These are phyloP conservation scores for Lanius ludovicianus DNA, from an alignment of 2,113 vertebrate genomes.

Conservation along the genomic window DNA sequence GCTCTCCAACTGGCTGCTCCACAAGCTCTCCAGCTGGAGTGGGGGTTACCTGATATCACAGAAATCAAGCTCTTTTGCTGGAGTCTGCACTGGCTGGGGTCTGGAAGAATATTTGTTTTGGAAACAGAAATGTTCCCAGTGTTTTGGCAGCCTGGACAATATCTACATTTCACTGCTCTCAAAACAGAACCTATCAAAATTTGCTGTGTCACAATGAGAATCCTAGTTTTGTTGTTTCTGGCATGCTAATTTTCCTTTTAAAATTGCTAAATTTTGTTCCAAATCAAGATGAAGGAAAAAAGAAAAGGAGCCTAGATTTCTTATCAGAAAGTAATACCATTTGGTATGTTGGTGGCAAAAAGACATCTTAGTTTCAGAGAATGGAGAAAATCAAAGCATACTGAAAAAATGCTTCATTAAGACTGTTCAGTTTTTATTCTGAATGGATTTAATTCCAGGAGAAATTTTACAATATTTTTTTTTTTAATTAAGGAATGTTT, in stretches of 20 bases:
- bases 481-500: not conserved
- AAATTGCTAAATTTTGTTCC: not conserved
- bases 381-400: fast-evolving
- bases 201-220: not conserved
- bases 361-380: not conserved
- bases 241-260: not conserved
- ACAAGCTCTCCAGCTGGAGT: not conserved
- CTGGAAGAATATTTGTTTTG: not conserved
- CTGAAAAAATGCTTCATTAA: not conserved
- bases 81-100: not conserved
- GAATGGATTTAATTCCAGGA: not conserved
- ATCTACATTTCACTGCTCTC: not conserved
- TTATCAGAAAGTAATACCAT: not conserved
- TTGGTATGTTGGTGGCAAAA: not conserved
- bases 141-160: not conserved
- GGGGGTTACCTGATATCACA: not conserved
- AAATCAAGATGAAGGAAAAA: not conserved
- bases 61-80: not conserved
- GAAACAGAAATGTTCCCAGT: not conserved
- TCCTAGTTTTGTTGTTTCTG: not conserved
- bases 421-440: not conserved
- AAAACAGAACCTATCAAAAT: not conserved
- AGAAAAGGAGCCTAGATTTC: not conserved
- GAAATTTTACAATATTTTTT: not conserved
- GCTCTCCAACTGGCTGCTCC: not conserved